phyloP scores from a whole-genome alignment of 2,113 vertebrate genomes.

The Bombycilla garrulus region DNA sequence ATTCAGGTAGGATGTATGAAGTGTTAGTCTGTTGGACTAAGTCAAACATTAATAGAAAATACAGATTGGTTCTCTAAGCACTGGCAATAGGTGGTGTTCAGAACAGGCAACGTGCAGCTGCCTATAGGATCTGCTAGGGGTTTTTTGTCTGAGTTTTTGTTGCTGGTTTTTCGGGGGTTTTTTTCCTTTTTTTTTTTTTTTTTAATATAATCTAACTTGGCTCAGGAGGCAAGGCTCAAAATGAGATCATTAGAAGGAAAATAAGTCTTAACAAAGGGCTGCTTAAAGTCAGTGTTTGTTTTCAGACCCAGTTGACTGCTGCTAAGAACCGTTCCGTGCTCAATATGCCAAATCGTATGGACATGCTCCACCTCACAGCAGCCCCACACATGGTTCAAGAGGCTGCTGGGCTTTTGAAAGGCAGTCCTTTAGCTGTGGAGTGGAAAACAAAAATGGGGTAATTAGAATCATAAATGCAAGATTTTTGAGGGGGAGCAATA shows the following conservation, averaged over 20 bases:
- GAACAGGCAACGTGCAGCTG: background rate
- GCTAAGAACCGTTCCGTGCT: conserved; percentile 54
- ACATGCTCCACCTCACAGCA: conserved; percentile 61
- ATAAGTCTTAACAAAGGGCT: conserved; percentile 47
- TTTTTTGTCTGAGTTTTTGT: background rate
- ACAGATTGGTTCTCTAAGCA: conserved; percentile 13
- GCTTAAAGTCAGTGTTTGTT: conserved; percentile 66
- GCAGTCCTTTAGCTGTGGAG: conserved; percentile 21
- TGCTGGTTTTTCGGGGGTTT: background rate
- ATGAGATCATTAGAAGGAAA: conserved; percentile 55
- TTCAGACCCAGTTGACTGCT: conserved; percentile 58
- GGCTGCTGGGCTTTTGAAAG: conserved; percentile 48
- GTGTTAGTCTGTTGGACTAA: conserved; percentile 57
- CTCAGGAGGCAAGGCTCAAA: conserved; percentile 12
- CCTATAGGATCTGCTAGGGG: background rate
- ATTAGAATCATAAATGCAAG: conserved; percentile 19
- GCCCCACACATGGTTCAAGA: conserved; percentile 49
- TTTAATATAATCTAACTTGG: background rate
- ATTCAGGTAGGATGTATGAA: conserved; percentile 64
- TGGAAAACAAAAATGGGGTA: conserved; percentile 32
- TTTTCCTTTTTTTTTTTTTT: background rate
- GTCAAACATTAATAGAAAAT: conserved; percentile 54
- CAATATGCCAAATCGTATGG: conserved; percentile 55
- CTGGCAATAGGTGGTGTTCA: conserved; percentile 12
- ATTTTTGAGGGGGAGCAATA: conserved; percentile 7